phyloP scores from a whole-genome alignment of 1,140 invertebrate genomes.

The Drosophila neocordata region DNA sequence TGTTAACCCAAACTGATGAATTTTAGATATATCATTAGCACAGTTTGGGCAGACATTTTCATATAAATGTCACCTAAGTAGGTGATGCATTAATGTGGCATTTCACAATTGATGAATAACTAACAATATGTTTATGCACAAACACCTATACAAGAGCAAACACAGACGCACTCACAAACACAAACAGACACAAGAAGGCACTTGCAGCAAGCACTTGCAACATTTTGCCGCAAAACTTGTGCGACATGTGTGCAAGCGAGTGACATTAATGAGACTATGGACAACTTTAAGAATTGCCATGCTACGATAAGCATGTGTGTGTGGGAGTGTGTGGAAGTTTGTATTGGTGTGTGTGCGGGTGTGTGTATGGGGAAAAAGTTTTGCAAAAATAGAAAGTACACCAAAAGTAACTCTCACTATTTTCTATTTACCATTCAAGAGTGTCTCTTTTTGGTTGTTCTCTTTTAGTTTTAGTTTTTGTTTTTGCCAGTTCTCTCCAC shows the following conservation, averaged over 20 bases:
- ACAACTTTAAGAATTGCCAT: slow-evolving; percentile 18
- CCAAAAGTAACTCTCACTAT: slow-evolving; percentile 10
- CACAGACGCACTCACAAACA: not conserved
- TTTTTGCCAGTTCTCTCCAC: slow-evolving; percentile 17
- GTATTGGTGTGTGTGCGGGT: not conserved
- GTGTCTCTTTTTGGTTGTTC: not conserved
- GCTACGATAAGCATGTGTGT: not conserved
- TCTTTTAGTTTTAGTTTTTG: slow-evolving; percentile 3
- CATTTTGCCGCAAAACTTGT: slow-evolving; percentile 14
- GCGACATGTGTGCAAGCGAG: slow-evolving; percentile 18
- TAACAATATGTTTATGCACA: slow-evolving; percentile 9
- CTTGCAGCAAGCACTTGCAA: slow-evolving; percentile 14
- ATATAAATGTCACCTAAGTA: slow-evolving; percentile 12
- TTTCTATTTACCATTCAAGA: slow-evolving; percentile 11
- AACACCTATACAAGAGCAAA: slow-evolving; percentile 5
- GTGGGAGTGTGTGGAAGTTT: not conserved
- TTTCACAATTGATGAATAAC: slow-evolving; percentile 10
- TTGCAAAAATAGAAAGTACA: slow-evolving; percentile 7
- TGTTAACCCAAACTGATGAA: not conserved
- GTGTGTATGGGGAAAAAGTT: not conserved
- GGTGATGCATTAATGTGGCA: slow-evolving; percentile 11
- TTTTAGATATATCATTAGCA: not conserved
- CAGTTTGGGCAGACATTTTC: slow-evolving; percentile 45
- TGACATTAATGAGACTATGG: slow-evolving; percentile 20
- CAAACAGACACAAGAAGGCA: not conserved